phyloP scores from a whole-genome alignment of 2,888 invertebrate genomes.

The Lepetodrilus schrolli region DNA sequence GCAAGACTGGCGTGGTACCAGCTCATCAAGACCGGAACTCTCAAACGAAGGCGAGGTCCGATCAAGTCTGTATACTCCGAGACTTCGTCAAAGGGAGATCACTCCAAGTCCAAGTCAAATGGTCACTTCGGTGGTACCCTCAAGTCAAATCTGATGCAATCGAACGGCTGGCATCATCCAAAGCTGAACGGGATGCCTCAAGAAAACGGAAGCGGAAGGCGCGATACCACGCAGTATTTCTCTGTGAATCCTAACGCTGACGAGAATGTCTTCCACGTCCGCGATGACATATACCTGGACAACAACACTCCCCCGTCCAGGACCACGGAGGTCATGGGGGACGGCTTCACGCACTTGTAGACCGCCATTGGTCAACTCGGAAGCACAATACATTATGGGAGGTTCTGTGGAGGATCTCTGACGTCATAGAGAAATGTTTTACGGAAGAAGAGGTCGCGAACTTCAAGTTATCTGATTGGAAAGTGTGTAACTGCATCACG shows the following conservation, averaged over 20 bases:
- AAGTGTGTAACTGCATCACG: too few species aligned
- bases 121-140: conserved; percentile 16
- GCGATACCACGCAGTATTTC: neutral
- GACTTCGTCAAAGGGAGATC: conserved; percentile 54
- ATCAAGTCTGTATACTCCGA: conserved; percentile 56
- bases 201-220: conserved; percentile 3
- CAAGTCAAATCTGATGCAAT: conserved; percentile 37
- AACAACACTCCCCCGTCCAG: neutral
- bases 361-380: too few species aligned
- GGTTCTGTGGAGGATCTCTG: too few species aligned
- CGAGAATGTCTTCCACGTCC: neutral
- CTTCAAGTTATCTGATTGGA: too few species aligned
- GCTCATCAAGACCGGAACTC: conserved; percentile 65
- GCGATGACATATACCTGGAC: conserved; percentile 10
- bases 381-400: too few species aligned
- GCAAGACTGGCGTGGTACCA: conserved; percentile 66
- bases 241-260: neutral
- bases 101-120: conserved; percentile 30
- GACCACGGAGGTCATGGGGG: neutral
- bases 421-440: too few species aligned
- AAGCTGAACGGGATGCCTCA: conserved; percentile 38
- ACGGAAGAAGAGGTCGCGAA: too few species aligned
- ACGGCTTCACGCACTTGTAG: conserved; percentile 19
- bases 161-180: conserved; percentile 46
- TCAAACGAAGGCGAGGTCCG: conserved; percentile 64